Base-by-base conservation (phyloP, 1,140 invertebrate genomes). In the Papilio polytes region DNA sequence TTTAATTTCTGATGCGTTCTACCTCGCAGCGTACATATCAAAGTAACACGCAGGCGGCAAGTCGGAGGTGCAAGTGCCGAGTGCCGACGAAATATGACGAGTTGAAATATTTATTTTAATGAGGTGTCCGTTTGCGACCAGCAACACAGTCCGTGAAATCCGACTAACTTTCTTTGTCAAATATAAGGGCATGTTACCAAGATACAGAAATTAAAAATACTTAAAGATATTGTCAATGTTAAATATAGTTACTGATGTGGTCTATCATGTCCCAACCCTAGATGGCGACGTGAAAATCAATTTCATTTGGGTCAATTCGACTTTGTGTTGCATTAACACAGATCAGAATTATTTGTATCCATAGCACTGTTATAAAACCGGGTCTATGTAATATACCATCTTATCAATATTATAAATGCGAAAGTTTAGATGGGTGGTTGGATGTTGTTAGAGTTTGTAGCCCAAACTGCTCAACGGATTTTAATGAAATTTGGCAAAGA, bases 31-130 rank as follows among this genome's bases (percentile, higher is more conserved):
- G 18, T 36, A 26, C 63, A 70, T 70, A 12, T 70, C 63, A 70
- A 26, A 63, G 59, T 63, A 63, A 15, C 53, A 41, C 36, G 7
- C n/a, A 56, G 10, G 18, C 1, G 20, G 22, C 18, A 74, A 51
- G 48, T 76, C 12, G n/a, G 46, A 26, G 46, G 18, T 31, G 46
- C 74, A 53, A 22, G n/a, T 31, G 72, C 10, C 1, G 74, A 76
- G 48, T 74, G 44, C 20, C 44, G 74, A 26, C 13, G 46, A 74
- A 74, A 74, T 74, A 74, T 74, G 22, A 51, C 18, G 41, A 8
- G 77, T 63, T 78, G 31, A 63, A 66, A 78, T 78, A 78, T 78
- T 78, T 78, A 78, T 78, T 66, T 78, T 46, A 66, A 78, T 44
- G 56, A 22, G 53, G 22, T 63, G 36, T 56, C 66, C 77, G 26